Percentiles rank a stretch among this genome's conserved stretches.
phyloP scores from a whole-genome alignment of 2,113 vertebrate species.

The Dendrocopos noguchii region DNA sequence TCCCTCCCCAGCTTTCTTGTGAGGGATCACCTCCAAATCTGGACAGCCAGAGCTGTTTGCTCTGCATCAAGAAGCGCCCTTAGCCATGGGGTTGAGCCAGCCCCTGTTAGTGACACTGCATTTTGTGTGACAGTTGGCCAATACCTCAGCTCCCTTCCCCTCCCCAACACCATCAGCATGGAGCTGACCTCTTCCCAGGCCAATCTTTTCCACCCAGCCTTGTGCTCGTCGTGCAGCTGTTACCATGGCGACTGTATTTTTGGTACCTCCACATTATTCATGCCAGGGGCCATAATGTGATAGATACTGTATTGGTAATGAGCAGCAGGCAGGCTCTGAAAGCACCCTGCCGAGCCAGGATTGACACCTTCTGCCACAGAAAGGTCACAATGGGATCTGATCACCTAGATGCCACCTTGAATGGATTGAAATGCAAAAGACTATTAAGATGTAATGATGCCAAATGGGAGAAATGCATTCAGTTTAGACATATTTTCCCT shows the following conservation, averaged over 20 bases:
- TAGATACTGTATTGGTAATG: background rate
- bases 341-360: background rate
- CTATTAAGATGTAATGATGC: background rate
- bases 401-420: slow-evolving; percentile 10
- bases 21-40: background rate
- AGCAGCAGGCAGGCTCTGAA: background rate
- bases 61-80: background rate
- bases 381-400: background rate
- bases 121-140: background rate
- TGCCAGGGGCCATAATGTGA: slow-evolving; percentile 24
- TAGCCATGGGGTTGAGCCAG: background rate
- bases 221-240: background rate
- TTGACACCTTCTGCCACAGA: background rate
- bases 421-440: background rate
- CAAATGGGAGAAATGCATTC: background rate
- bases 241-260: slow-evolving; percentile 31
- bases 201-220: background rate
- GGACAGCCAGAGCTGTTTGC: background rate
- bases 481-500: background rate
- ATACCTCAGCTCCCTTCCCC: background rate
- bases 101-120: background rate
- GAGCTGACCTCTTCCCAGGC: background rate
- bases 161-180: background rate
- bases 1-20: too few species aligned
- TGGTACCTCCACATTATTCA: slow-evolving; percentile 35